These are phyloP conservation scores for Drosophila buzzatii DNA, from an alignment of 2,888 invertebrate species.

Conservation along the genomic window DNA sequence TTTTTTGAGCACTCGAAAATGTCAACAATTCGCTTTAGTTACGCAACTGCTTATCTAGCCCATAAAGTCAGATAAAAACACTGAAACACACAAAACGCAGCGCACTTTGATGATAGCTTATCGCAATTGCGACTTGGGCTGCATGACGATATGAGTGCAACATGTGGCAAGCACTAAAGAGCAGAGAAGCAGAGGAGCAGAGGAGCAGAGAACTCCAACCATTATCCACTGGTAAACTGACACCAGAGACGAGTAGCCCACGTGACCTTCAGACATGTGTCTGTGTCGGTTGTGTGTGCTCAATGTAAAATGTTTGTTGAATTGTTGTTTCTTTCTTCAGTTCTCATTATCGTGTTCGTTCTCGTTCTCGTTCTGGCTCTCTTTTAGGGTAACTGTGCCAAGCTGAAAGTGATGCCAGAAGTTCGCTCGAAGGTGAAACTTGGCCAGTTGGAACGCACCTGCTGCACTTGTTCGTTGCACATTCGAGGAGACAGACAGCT, in stretches of 20 bases:
- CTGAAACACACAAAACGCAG: neutral
- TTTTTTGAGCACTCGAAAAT: constrained; percentile 5
- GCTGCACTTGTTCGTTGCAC: constrained; percentile 25
- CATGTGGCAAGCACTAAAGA: constrained; percentile 45
- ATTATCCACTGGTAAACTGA: constrained; percentile 32
- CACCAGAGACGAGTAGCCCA: constrained; percentile 39
- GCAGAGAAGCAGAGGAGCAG: neutral
- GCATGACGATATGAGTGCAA: constrained; percentile 18
- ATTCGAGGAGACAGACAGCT: constrained; percentile 24
- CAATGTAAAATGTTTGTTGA: neutral
- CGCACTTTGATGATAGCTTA: constrained; percentile 35
- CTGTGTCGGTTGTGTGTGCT: constrained; percentile 25
- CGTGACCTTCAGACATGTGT: constrained; percentile 61
- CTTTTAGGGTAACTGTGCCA: constrained; percentile 58
- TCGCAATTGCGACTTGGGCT: constrained; percentile 16
- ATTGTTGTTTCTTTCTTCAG: constrained; percentile 8
- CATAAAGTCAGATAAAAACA: constrained; percentile 31
- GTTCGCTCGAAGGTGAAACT: constrained; percentile 68
- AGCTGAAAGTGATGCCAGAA: constrained; percentile 71
- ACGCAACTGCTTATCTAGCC: constrained; percentile 33
- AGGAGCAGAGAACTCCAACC: neutral
- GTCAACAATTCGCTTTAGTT: constrained; percentile 19
- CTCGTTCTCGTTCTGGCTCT: constrained; percentile 19
- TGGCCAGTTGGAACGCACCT: constrained; percentile 56
- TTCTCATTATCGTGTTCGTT: constrained; percentile 14